Percentiles rank a stretch among this genome's conserved stretches.
These are phyloP conservation scores for Maylandia zebra DNA, from an alignment of 2,113 vertebrate species.

Conservation along the genomic window DNA sequence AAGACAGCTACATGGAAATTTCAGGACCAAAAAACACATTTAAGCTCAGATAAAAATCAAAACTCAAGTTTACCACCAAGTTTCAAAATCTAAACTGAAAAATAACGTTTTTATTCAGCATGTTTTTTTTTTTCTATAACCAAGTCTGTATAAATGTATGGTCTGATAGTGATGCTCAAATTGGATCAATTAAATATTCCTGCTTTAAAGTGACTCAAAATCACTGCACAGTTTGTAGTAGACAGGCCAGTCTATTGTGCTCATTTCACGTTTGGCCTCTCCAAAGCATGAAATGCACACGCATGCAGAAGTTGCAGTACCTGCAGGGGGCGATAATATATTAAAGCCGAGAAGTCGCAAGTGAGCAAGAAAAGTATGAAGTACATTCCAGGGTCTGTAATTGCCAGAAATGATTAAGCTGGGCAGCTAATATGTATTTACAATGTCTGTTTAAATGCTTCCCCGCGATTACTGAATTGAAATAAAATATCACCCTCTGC, in stretches of 20 bases:
- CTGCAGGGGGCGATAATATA: neutral
- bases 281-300: neutral
- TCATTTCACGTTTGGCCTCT: neutral
- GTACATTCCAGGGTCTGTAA: neutral
- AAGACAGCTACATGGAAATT: neutral
- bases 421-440: neutral
- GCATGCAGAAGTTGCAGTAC: neutral
- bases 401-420: neutral
- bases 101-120: neutral
- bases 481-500: neutral
- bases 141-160: neutral
- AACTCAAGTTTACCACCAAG: neutral
- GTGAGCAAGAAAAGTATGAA: neutral
- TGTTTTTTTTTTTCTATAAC: neutral
- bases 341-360: neutral
- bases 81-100: neutral
- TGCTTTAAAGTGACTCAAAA: neutral
- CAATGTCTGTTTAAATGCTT: neutral
- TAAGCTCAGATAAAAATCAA: neutral
- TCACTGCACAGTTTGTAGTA: neutral
- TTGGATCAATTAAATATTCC: neutral
- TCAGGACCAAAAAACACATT: neutral
- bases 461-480: fast-evolving
- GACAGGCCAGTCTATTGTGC: neutral
- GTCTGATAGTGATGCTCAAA: neutral